Evolutionary conservation across 2,797 vertebrate genomes (phyloP), one percentile per base, ranked within the genome.

Genomic region (Heliangelus exortis): DNA sequence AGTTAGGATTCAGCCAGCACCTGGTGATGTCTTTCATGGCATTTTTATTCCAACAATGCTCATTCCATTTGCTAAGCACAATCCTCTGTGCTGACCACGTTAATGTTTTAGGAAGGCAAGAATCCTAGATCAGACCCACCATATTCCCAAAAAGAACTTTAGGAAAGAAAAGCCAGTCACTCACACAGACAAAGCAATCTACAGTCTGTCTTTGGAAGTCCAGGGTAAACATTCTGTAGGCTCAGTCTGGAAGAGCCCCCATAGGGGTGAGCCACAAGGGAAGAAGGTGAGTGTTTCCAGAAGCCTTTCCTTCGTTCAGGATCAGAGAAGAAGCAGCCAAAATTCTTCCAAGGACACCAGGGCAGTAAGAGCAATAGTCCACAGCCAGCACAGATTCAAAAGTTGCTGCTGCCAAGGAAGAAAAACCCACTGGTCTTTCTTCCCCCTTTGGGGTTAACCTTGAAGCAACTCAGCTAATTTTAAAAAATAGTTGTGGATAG

Each of bases 51-150:
- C 66, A 41, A 10, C 0, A 2, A 29, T 53, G 14, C 12, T 73
- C 71, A 53, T 91, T 77, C 39, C 33, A 36, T 69, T 78, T 93
- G 39, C 87, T 78, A 92, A 84, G 65, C 58, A 88, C 59, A 91
- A 55, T 91, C 55, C 53, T 85, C 66, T 57, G 58, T 1, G 2
- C 51, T 81, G 58, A 85, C 12, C 31, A 53, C 6, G 10, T 31
- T 25, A 57, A 45, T 22, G 73, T 43, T 85, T 80, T 29, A 84
- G 62, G 50, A 66, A 72, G 29, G 22, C 7, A 79, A 77, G n/a
- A 58, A 31, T 58, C 41, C 12, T 66, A 1, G 7, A 19, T 43
- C 13, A 63, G 21, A 82, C 12, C 23, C 51, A 23, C 8, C 1
- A 0, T 29, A 54, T 23, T 82, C 8, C 15, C 13, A 3, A 33